Conservation (phyloP, 2,888 invertebrate species). For the Brassicogethes aeneus region DNA sequence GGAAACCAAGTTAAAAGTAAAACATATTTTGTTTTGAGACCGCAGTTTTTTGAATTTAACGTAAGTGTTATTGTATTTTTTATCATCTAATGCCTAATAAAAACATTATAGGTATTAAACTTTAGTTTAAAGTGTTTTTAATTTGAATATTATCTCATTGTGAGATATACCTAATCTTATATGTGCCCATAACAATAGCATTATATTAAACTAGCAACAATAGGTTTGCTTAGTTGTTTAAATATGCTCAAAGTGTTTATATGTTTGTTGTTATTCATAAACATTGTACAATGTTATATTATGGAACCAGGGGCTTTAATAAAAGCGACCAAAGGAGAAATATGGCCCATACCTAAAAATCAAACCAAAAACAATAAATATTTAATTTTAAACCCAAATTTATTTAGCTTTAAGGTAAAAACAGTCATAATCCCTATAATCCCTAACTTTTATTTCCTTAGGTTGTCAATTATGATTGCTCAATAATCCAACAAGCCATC, state of each 20-base stretch:
- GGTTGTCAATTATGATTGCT: conserved; percentile 10
- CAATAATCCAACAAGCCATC: conserved; percentile 20
- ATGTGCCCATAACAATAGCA: too few species aligned
- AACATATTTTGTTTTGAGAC: not conserved
- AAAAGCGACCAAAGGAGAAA: conserved; percentile 51
- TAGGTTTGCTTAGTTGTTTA: too few species aligned
- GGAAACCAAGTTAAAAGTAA: not conserved
- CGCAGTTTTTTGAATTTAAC: not conserved
- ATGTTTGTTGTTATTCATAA: too few species aligned
- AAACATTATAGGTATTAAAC: too few species aligned
- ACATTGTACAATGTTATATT: too few species aligned
- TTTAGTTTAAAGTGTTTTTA: too few species aligned
- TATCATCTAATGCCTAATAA: too few species aligned
- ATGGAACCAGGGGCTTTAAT: conserved; percentile 44
- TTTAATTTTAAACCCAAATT: conserved; percentile 32
- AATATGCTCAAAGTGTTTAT: too few species aligned
- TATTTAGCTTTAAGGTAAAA: not conserved
- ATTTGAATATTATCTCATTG: too few species aligned
- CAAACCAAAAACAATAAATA: conserved; percentile 40
- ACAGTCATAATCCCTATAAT: not conserved
- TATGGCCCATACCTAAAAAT: conserved; percentile 59
- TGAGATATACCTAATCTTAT: too few species aligned
- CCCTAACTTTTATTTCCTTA: conserved; percentile 1
- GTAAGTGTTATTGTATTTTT: too few species aligned
- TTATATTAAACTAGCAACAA: too few species aligned